Base-by-base conservation (phyloP, 2,113 vertebrate genomes). In the Embiotoca jacksoni region DNA sequence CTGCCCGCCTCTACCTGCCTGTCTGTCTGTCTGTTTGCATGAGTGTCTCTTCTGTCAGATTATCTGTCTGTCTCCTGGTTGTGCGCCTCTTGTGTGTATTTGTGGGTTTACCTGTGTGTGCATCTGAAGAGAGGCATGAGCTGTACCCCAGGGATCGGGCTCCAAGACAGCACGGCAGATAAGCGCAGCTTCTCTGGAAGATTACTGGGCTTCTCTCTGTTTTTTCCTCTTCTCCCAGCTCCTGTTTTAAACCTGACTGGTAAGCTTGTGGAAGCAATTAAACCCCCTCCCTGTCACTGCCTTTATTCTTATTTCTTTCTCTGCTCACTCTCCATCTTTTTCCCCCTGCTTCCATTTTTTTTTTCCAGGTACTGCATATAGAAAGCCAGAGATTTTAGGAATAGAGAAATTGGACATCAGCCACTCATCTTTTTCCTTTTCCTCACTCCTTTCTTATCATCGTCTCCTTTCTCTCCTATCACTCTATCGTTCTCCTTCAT, bases 151-250 rank as follows among this genome's bases (percentile, higher is more conserved):
- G 79, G 81, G 87, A 84, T 64, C 58, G 7, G 71, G 66, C 87
- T 80, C 53, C 0, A 49, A 83, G 75, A 82, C 80, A 58, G 72
- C 52, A 3, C 52, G 47, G 50, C 66, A 86, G 87, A 89, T 90
- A 90, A 90, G 73, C 66, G 83, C 77, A 79, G 75, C 67, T 80
- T 67, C 81, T 72, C 57, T 61, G 76, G 62, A 85, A 90, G 72
- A 89, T 84, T 72, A 85, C 73, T 39, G 15, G 78, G 65, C 47
- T 80, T 78, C 57, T 31, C 74, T 84, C 49, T 73, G 61, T 66
- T 49, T 71, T 70, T 52, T 2, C 46, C 41, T 39, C 41, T 3
- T 37, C 37, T 49, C 15, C 39, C 74, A 46, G 67, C 57, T 56
- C 57, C 72, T 64, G 70, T 44, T 69, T 73, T 64, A 74, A 81